A percentile compares a stretch with the other conserved stretches of the same genome.
Conservation (phyloP, 2,113 vertebrate genomes). For the Trogon melanurus region DNA sequence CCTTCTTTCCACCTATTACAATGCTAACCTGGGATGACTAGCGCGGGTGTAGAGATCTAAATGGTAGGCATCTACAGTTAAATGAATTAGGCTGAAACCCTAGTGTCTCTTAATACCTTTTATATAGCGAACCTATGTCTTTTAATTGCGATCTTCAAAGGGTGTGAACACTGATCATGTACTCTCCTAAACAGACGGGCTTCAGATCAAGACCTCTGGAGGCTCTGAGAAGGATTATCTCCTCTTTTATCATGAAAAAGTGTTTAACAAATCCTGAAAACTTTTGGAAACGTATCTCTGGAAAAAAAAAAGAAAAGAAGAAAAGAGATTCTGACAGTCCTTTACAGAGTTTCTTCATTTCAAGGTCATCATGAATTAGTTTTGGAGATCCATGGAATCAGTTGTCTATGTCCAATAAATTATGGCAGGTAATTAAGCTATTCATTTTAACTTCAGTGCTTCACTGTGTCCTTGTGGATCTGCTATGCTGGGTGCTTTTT, state of each 20-base stretch:
- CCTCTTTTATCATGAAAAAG: not conserved
- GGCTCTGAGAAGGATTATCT: not conserved
- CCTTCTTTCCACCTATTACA: not conserved
- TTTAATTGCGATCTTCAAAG: not conserved
- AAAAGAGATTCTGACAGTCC: not conserved
- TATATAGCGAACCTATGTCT: not conserved
- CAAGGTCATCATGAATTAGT: slow-evolving; percentile 42
- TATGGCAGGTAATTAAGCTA: slow-evolving; percentile 58
- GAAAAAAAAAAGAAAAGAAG: not conserved
- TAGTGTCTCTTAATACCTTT: not conserved
- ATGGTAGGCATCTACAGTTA: not conserved
- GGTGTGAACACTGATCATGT: not conserved
- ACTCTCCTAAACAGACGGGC: not conserved
- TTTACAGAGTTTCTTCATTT: not conserved
- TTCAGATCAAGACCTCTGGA: not conserved
- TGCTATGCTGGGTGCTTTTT: not conserved
- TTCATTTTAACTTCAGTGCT: slow-evolving; percentile 42
- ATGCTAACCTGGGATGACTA: not conserved
- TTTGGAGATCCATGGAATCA: slow-evolving; percentile 36
- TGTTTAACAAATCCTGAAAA: not conserved
- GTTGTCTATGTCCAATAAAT: slow-evolving; percentile 57
- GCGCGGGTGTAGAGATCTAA: not conserved
- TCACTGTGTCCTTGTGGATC: slow-evolving; percentile 38
- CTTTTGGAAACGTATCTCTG: not conserved
- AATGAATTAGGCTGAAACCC: not conserved